These are phyloP conservation scores for Plodia interpunctella DNA, from an alignment of 1,140 invertebrate genomes.

Conservation along the genomic window DNA sequence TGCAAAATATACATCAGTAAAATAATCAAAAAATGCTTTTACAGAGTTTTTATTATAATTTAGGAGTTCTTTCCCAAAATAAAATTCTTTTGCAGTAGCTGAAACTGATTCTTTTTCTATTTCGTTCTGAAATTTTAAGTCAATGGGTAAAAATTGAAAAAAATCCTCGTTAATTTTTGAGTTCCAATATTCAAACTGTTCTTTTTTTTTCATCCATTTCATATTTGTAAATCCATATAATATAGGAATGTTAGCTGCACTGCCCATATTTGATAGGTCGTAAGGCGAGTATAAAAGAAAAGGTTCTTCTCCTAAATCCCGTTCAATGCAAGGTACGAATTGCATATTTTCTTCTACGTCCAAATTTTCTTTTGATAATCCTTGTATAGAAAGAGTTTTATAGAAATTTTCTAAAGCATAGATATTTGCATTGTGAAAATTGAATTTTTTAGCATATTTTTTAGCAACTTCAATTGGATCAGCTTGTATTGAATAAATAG, in stretches of 20 bases:
- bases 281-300: conserved; percentile 13
- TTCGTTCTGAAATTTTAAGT: conserved; percentile 16
- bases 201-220: conserved; percentile 12
- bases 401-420: conserved; percentile 45
- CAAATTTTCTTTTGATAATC: background rate
- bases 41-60: background rate
- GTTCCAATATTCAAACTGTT: conserved; percentile 14
- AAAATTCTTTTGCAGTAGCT: conserved; percentile 15
- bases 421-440: conserved; percentile 34
- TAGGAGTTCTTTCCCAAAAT: conserved; percentile 2
- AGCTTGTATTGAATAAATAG: conserved; percentile 24
- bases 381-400: conserved; percentile 34
- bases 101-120: conserved; percentile 12
- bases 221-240: conserved; percentile 11
- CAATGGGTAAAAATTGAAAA: conserved; percentile 17
- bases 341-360: conserved; percentile 10
- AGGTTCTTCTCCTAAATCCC: background rate
- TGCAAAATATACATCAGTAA: conserved; percentile 15
- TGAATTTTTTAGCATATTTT: conserved; percentile 32
- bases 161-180: conserved; percentile 20
- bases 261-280: conserved; percentile 14
- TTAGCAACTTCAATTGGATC: conserved; percentile 46
- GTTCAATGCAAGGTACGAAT: conserved; percentile 16
- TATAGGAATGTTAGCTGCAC: conserved; percentile 6
- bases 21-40: conserved; percentile 11